Base-by-base conservation (phyloP, 2,888 invertebrate genomes). In the Oligia fasciuncula region DNA sequence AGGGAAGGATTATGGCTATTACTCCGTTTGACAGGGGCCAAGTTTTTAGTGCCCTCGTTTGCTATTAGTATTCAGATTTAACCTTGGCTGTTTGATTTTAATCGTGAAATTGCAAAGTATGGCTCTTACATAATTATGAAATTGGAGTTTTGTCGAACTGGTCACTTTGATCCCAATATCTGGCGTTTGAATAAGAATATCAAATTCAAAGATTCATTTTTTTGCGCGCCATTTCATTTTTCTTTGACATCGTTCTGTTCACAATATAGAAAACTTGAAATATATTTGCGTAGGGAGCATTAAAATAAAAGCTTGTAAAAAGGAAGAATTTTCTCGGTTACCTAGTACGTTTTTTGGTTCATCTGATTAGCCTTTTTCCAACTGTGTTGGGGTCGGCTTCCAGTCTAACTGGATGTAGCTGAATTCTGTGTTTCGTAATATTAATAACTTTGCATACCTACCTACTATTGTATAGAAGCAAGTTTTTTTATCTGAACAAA, bases 1-100 rank as follows among this genome's bases (percentile, higher is more conserved):
- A 76, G 70, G 73, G 76, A 84, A 76, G 88, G 88, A 87, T 84
- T 88, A 85, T 54, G 62, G 76, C 83, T 80, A 87, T 89, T 89
- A 80, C 83, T 88, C 84, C 40, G 43, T 81, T 81, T 89, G 90
- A 90, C 88, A 81, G 73, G 78, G 79, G 81, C 69, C 65, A 73
- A 82, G 82, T 88, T 88, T 83, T 86, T 88, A 85, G 83, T 74
- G 77, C 69, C 73, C 63, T 76, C 77, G 14, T 73, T 79, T 71
- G 74, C 67, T 66, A 81, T 85, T 81, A 79, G 79, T 68, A 83
- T 85, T 75, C 62, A 60, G 19, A 60, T 74, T 74, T 46, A 76
- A 68, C 13, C 60, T 62, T 69, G 29, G 40, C 19, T 67, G 49
- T 40, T 62, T 60, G 40, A 72, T 54, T 69, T 67, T 68, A 54